Evolutionary conservation across 2,113 vertebrate genomes (phyloP).

Genomic region (Lanius collurio): DNA sequence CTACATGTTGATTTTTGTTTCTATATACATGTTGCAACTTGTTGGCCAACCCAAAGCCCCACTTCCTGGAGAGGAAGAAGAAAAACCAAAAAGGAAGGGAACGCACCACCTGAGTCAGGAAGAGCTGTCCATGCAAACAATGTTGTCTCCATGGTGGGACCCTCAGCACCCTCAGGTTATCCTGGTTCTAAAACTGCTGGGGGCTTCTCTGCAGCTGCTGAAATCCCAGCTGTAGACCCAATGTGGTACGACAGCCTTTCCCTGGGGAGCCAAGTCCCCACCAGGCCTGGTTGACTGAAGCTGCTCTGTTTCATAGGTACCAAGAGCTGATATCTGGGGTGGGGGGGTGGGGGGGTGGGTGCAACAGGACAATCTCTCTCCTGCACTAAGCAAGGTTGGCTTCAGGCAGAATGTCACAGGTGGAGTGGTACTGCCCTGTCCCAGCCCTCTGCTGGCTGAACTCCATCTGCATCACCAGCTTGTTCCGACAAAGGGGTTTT

Average conservation of each 20-base stretch:
- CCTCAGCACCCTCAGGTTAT: not conserved
- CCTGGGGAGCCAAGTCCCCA: not conserved
- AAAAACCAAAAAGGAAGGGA: not conserved
- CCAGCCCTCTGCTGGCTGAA: not conserved
- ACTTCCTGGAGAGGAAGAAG: not conserved
- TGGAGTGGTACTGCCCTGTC: not conserved
- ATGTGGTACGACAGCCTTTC: not conserved
- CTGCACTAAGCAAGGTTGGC: not conserved
- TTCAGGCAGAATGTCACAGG: not conserved
- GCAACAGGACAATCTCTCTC: not conserved
- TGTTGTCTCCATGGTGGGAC: fast-evolving
- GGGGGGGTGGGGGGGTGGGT: too few relatives aligned
- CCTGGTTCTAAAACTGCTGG: not conserved
- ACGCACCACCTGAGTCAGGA: not conserved
- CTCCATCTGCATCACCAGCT: not conserved
- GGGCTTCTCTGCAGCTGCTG: not conserved
- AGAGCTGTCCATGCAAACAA: not conserved
- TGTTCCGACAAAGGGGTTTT: not conserved
- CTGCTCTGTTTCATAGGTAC: not conserved
- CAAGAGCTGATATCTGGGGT: not conserved
- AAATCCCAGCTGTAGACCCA: not conserved
- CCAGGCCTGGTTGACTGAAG: not conserved
- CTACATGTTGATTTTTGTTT: constrained; percentile 5
- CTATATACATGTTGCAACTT: not conserved
- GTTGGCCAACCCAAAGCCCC: not conserved